Base-by-base conservation (phyloP, 1,140 invertebrate genomes). In the Aphaenogaster rudis region DNA sequence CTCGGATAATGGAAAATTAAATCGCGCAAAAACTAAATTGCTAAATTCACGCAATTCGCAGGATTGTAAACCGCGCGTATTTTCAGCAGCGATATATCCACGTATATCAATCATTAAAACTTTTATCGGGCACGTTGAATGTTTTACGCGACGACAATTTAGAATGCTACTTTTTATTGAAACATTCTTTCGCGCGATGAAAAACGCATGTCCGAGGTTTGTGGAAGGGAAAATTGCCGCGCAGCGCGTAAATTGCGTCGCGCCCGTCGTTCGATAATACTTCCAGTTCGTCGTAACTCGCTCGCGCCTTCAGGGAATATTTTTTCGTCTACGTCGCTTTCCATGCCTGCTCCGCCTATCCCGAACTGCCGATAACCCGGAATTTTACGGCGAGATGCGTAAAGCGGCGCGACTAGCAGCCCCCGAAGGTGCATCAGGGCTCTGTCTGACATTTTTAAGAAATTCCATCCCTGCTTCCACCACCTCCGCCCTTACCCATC, bases 361-460 rank as follows among this genome's bases (percentile, higher is more conserved):
- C 57, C 48, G 57, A 74, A 84, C 81, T 81, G 64, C 82, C 90
- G 90, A 91, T 91, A 91, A 86, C 76, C 61, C 63, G 90, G 72
- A 91, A 89, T 91, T 91, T 91, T 91, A 91, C 63, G 67, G 54
- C 81, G 45, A 45, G n/a, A 0, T 36, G 74, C 76, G 84, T 86
- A 89, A 86, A 89, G 72, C 71, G 72, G 13, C 78, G 90, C 64
- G 84, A 88, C 82, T 91, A 79, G 39, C 79, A 21, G 28, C 87
- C 67, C 50, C 69, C 61, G 52, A 28, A 69, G 59, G 45, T 81
- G 66, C 48, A 64, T 17, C 77, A 72, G 61, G 48, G 64, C 86
- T 64, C 90, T 89, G 90, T 91, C 92, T 94, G 94, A 94, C 93
- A 93, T 94, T 94, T 94, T 94, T 93, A 93, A 94, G 93, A 94